Evolutionary conservation across 2,113 vertebrate genomes (phyloP).

Genomic region (Isurus oxyrinchus): DNA sequence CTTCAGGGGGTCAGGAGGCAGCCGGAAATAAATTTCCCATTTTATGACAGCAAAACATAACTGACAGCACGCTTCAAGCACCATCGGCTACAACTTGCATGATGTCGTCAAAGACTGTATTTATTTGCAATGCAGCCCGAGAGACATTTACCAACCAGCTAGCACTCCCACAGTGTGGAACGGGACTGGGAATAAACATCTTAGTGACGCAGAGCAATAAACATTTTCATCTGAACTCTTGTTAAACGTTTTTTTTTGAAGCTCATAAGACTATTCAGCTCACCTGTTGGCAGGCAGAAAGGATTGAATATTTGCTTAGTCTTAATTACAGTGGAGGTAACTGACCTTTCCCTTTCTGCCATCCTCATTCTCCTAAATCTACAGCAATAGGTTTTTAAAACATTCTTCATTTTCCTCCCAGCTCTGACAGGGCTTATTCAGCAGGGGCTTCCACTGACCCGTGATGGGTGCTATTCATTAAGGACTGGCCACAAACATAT

Average conservation of each 20-base stretch:
- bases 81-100: not conserved
- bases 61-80: not conserved
- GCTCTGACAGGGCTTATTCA: conserved; percentile 43
- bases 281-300: conserved; percentile 8
- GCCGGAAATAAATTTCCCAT: not conserved
- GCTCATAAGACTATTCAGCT: not conserved
- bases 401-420: conserved; percentile 36
- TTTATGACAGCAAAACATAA: not conserved
- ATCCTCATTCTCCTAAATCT: conserved; percentile 33
- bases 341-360: conserved; percentile 36
- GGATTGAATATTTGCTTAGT: not conserved
- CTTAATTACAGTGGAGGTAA: conserved; percentile 5
- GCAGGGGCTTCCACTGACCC: conserved; percentile 55
- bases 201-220: not conserved
- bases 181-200: not conserved
- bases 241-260: not conserved
- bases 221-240: not conserved
- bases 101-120: not conserved
- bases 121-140: not conserved
- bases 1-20: not conserved
- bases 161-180: not conserved
- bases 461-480: conserved; percentile 43
- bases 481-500: conserved; percentile 47
- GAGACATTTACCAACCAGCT: not conserved
- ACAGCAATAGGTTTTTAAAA: conserved; percentile 39